Percentiles rank a stretch among this genome's conserved stretches.
Conservation (phyloP, 2,797 vertebrate species). For the Cyprinella venusta region DNA sequence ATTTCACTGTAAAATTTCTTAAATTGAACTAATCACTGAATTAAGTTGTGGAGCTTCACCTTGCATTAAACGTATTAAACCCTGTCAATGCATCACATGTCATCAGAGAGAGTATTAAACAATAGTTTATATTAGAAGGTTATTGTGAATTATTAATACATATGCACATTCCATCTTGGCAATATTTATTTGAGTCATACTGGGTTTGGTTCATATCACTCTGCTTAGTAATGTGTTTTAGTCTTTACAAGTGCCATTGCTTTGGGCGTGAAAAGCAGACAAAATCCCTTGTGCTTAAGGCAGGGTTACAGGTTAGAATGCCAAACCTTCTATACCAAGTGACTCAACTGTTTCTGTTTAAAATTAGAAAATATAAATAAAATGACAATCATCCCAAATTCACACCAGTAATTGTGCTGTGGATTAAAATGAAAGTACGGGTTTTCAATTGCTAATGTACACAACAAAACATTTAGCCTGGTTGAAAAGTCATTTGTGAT, state of each 20-base stretch:
- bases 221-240: constrained; percentile 16
- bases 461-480: neutral
- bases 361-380: constrained; percentile 17
- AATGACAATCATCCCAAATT: neutral
- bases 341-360: constrained; percentile 11
- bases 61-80: neutral
- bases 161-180: neutral
- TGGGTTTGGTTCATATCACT: constrained; percentile 42
- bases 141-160: neutral
- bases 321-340: constrained; percentile 8
- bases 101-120: constrained; percentile 2
- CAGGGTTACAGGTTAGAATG: neutral
- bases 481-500: constrained; percentile 7
- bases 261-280: constrained; percentile 38
- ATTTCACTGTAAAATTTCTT: neutral
- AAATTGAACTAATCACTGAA: neutral
- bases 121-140: neutral
- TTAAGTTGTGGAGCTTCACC: neutral
- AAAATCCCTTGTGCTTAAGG: neutral
- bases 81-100: neutral
- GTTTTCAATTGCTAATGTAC: constrained; percentile 1
- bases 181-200: constrained; percentile 5
- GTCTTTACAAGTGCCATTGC: neutral
- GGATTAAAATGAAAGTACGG: neutral
- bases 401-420: neutral